Base-by-base conservation (phyloP, 2,888 invertebrate genomes). In the Dolichomitus sp. region DNA sequence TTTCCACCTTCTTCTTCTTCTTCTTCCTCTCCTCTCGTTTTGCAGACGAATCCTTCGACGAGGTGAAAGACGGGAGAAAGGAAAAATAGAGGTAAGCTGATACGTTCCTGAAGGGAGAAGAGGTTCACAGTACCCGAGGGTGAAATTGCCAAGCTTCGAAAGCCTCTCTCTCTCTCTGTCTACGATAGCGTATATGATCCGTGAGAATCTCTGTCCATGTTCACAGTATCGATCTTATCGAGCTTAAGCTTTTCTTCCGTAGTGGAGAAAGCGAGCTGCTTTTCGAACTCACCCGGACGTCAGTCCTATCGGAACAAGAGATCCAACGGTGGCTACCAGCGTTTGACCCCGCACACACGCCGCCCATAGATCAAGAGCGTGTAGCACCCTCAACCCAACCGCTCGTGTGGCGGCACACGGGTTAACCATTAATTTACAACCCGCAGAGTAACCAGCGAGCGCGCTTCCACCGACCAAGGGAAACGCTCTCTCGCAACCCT, bases 361-460 rank as follows among this genome's bases (percentile, higher is more conserved):
- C 88, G 88, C 84, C 90, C 91, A 90, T 92, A 92, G 91, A 92
- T 92, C 91, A 92, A 92, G 89, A 88, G 40, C 59, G 17, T 17
- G 61, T 33, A 27, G 65, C 19, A 42, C 42, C 92, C 91, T 92
- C 91, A 90, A 89, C 90, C 88, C 87, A 83, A 87, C 87, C 87
- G 89, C 88, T 85, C 87, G 86, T 88, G 88, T 88, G 86, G 89
- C 87, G 86, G 89, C 87, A 89, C 89, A 89, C 87, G 89, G 90
- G 89, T 90, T 90, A 90, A 92, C 92, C 92, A 92, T 92, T 92
- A 92, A 92, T 92, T 92, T 92, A 92, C 92, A 92, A 92, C 91
- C 92, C 92, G 88, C 91, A 91, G 92, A 91, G 91, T 92, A 92
- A 91, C 91, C 91, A 70, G 74, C 65, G 45, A 61, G 61, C 48